Evolutionary conservation across 2,113 vertebrate genomes (phyloP).

Genomic region (Orthochromis indermauri): DNA sequence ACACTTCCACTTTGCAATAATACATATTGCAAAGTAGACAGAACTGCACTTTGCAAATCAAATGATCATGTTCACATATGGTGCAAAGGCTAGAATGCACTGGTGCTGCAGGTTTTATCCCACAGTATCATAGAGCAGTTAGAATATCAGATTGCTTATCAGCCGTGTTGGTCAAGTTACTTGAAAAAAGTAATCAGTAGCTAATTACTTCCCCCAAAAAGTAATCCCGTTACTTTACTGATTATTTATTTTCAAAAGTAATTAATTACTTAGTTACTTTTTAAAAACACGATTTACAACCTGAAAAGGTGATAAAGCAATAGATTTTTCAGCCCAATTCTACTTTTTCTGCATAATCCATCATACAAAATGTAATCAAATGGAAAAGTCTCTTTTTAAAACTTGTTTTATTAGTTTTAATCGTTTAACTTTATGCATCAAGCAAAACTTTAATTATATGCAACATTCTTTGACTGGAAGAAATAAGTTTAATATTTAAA

Average conservation of each 20-base stretch:
- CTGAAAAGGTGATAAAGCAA: accelerated
- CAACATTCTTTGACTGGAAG: not conserved
- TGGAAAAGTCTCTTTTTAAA: not conserved
- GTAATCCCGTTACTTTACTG: not conserved
- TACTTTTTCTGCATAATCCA: not conserved
- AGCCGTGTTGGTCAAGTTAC: not conserved
- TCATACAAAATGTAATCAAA: not conserved
- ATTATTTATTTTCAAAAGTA: not conserved
- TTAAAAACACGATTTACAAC: not conserved
- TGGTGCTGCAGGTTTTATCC: not conserved
- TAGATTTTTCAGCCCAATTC: not conserved
- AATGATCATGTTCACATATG: not conserved
- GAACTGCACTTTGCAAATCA: not conserved
- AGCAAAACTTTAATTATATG: accelerated
- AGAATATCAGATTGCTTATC: not conserved
- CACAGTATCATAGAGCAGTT: not conserved
- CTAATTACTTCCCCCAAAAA: not conserved
- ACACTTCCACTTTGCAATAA: not conserved
- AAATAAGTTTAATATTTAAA: not conserved
- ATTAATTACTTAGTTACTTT: not conserved
- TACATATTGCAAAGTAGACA: not conserved
- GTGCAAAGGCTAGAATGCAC: not conserved
- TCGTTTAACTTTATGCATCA: not conserved
- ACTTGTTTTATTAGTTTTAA: not conserved
- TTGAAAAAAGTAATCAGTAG: not conserved